A percentile compares a stretch with the other conserved stretches of the same genome.
phyloP scores from a whole-genome alignment of 2,797 vertebrate genomes.

The Mormyrus hasselquistii region DNA sequence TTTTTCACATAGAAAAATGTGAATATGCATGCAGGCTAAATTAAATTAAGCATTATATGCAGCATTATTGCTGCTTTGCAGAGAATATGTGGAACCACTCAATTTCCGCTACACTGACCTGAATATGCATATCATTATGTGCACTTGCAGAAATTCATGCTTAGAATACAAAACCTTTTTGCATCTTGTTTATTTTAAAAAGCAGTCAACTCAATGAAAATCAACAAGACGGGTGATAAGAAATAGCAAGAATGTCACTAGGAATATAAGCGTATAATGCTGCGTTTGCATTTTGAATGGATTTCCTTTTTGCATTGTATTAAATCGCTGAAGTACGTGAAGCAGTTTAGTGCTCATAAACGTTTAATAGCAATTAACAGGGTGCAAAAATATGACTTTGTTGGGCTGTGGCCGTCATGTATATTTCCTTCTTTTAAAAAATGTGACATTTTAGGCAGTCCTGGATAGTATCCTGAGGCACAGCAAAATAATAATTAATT shows the following conservation, averaged over 20 bases:
- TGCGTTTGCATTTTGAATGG: background rate
- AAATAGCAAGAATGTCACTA: background rate
- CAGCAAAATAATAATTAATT: background rate
- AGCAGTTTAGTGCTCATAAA: slow-evolving; percentile 18
- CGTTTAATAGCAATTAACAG: slow-evolving; percentile 13
- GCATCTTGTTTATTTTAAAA: background rate
- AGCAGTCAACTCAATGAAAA: background rate
- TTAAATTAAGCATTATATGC: slow-evolving; percentile 2
- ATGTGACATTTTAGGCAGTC: slow-evolving; percentile 28
- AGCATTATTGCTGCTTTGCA: background rate
- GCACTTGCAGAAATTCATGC: background rate
- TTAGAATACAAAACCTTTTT: background rate
- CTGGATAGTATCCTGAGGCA: background rate
- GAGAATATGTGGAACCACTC: slow-evolving; percentile 8
- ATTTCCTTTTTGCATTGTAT: background rate
- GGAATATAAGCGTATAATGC: background rate
- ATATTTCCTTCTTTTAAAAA: slow-evolving; percentile 21
- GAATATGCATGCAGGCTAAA: background rate
- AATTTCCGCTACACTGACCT: background rate
- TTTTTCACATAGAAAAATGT: background rate
- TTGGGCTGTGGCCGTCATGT: slow-evolving; percentile 14
- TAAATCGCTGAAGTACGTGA: background rate
- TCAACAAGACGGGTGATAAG: background rate
- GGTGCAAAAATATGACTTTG: background rate
- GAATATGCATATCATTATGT: background rate